Percentiles rank a stretch among this genome's conserved stretches.
These are phyloP conservation scores for Carassius carassius DNA, from an alignment of 2,113 vertebrate species.

Conservation along the genomic window DNA sequence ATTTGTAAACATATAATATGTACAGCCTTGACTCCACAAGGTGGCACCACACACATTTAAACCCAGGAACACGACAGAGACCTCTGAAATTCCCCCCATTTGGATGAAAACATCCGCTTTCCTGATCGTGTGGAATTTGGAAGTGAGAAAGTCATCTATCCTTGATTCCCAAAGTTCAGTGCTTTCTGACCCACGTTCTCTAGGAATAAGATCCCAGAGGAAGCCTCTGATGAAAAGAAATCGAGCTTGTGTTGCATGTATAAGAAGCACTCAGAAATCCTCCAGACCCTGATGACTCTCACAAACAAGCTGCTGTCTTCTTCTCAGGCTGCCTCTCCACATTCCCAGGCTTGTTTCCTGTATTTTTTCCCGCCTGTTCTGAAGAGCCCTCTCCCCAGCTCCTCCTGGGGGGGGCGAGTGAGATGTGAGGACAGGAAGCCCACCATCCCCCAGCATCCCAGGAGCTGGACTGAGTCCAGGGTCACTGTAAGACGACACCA, in stretches of 20 bases:
- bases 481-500: slow-evolving; percentile 25
- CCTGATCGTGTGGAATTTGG: neutral
- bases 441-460: slow-evolving; percentile 39
- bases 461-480: slow-evolving; percentile 46
- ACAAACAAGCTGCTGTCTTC: slow-evolving; percentile 57
- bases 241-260: neutral
- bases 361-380: slow-evolving; percentile 44
- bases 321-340: slow-evolving; percentile 66
- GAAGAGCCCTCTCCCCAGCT: slow-evolving; percentile 51
- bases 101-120: slow-evolving; percentile 1
- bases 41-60: slow-evolving; percentile 48
- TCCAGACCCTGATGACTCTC: neutral
- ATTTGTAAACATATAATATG: neutral
- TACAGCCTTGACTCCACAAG: slow-evolving; percentile 59
- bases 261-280: neutral
- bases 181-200: slow-evolving; percentile 46
- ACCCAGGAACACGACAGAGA: neutral
- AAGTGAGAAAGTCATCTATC: slow-evolving; percentile 18
- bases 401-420: slow-evolving; percentile 14
- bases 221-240: slow-evolving; percentile 1
- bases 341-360: slow-evolving; percentile 73
- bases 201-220: slow-evolving; percentile 31
- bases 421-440: slow-evolving; percentile 27
- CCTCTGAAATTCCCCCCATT: slow-evolving; percentile 14
- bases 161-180: slow-evolving; percentile 35